Evolutionary conservation across 2,797 vertebrate genomes (phyloP), one percentile per base, ranked within the genome.

Genomic region (Antennarius maculatus): DNA sequence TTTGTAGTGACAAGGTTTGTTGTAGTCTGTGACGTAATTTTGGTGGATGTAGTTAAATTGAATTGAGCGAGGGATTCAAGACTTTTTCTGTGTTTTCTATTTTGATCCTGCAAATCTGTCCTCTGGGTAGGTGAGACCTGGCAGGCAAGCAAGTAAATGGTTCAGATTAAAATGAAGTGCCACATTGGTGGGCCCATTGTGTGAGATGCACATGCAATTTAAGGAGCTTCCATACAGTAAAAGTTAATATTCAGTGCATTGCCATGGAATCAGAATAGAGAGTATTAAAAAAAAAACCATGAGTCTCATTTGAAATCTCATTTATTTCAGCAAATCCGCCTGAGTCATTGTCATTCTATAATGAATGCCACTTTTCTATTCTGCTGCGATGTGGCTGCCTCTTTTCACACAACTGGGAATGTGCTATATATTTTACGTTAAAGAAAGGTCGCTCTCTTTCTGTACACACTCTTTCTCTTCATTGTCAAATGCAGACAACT

Each of bases 91-190:
- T 81, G 63, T 80, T 84, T 80, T 58, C 59, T 23, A 73, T 84
- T 85, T 69, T 29, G 23, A 83, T 83, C 71, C 77, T 71, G 85
- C 80, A 81, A 86, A 76, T 88, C 83, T 84, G 82, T 89, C 80
- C 85, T 79, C 76, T 41, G 68, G 74, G 81, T 87, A 76, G 74
- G 72, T n/a, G 45, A 72, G 76, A 83, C 74, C 58, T 76, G 78
- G 69, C 72, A 76, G 76, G 80, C 82, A 75, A 79, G 80, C 82
- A 75, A 79, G 84, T 82, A 92, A 91, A 88, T 89, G 86, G 82
- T 76, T 80, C 68, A 82, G 89, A 93, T 93, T 91, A 91, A 92
- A 91, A 90, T 56, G 84, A 91, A 87, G 91, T 92, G 86, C 89
- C 85, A 91, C 87, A 88, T 92, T 90, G 76, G 87, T 67, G 46